phyloP scores from a whole-genome alignment of 1,140 invertebrate species.

The Lanistes nyassanus region DNA sequence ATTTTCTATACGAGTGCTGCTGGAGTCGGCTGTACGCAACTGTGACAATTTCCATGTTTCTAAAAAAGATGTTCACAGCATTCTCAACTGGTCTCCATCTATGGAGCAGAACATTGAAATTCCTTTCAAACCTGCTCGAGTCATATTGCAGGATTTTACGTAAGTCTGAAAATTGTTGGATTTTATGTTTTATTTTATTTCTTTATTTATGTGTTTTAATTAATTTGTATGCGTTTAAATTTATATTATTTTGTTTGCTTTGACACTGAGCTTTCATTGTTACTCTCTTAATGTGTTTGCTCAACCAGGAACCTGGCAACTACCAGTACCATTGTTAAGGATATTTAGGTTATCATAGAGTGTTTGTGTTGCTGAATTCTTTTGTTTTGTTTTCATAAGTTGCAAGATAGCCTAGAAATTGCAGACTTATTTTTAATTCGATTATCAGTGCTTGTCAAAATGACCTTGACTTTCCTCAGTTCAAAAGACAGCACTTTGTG shows the following conservation, averaged over 20 bases:
- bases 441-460: no score
- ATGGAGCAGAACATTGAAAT: constrained; percentile 89
- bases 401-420: no score
- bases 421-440: no score
- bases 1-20: constrained; percentile 89
- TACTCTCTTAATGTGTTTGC: no score
- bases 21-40: constrained; percentile 95
- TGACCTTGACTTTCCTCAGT: no score
- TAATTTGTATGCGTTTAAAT: neutral
- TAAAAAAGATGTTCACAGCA: constrained; percentile 87
- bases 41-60: constrained; percentile 93
- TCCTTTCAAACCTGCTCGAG: constrained; percentile 93
- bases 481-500: no score
- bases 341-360: no score
- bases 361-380: no score
- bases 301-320: no score
- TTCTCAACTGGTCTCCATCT: constrained; percentile 82
- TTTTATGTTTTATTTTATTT: neutral
- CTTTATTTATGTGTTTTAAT: neutral
- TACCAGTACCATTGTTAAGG: no score
- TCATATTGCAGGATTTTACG: constrained; percentile 88
- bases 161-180: constrained; percentile 47
- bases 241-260: neutral
- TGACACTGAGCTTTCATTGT: neutral
- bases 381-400: no score